A percentile compares a stretch with the other conserved stretches of the same genome.
phyloP scores from a whole-genome alignment of 1,140 invertebrate genomes.

The Drosophila melanica region DNA sequence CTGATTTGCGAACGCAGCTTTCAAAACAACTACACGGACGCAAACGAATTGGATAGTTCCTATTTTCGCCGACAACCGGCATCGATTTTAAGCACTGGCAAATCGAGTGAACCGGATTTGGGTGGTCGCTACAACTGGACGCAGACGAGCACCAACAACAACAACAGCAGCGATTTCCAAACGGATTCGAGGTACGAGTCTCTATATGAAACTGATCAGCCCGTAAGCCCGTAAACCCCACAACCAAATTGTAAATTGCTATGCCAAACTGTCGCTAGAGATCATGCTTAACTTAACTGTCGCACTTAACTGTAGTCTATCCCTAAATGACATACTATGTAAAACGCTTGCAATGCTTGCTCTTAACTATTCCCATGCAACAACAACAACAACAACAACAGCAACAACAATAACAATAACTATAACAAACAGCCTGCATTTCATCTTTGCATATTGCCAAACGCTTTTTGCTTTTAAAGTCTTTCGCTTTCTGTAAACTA shows the following conservation, averaged over 20 bases:
- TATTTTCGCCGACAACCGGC: constrained; percentile 91
- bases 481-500: constrained; percentile 45
- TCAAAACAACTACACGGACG: constrained; percentile 74
- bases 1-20: constrained; percentile 36
- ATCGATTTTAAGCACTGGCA: constrained; percentile 86
- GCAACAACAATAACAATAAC: constrained; percentile 14
- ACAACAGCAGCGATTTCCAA: constrained; percentile 57
- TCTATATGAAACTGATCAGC: neutral
- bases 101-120: constrained; percentile 59
- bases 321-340: constrained; percentile 11
- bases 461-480: constrained; percentile 58
- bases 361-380: constrained; percentile 29
- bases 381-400: constrained; percentile 41
- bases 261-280: constrained; percentile 74
- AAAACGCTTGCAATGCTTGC: constrained; percentile 61
- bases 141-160: constrained; percentile 42
- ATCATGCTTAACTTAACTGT: constrained; percentile 72
- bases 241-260: constrained; percentile 50
- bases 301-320: constrained; percentile 67
- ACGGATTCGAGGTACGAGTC: constrained; percentile 66
- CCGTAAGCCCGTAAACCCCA: constrained; percentile 8
- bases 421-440: constrained; percentile 13
- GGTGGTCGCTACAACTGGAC: constrained; percentile 67
- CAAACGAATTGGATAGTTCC: constrained; percentile 88
- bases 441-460: constrained; percentile 42